phyloP scores from a whole-genome alignment of 64 coral and sea anemone species.

The Stichodactyla helianthus region DNA sequence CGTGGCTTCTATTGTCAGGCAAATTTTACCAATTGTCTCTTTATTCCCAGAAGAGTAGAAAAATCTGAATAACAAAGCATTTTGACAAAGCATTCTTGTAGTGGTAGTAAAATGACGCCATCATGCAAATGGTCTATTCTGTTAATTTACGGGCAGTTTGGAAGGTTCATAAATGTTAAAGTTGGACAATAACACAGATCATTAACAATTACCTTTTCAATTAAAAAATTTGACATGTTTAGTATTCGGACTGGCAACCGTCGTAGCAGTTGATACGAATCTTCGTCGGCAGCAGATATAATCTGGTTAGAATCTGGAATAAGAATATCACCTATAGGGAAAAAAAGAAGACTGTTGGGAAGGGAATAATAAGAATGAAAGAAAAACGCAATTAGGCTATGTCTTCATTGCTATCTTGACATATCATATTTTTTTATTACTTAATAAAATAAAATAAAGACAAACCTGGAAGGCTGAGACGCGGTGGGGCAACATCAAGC shows the following conservation, averaged over 20 bases:
- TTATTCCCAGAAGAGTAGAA: no score
- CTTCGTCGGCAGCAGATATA: slow-evolving; percentile 67
- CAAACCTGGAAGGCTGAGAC: slow-evolving; percentile 58
- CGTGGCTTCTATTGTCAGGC: no score
- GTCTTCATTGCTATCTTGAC: no score
- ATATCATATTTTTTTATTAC: no score
- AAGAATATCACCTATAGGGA: slow-evolving; percentile 29
- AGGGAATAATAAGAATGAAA: background rate
- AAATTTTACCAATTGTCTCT: no score
- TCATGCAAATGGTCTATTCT: no score
- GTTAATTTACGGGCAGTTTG: no score
- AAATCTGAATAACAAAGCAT: no score
- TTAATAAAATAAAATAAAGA: background rate
- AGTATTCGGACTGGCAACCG: slow-evolving; percentile 74
- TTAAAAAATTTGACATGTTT: slow-evolving; percentile 69
- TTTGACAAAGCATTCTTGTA: no score
- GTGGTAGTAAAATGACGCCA: no score
- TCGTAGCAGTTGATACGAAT: slow-evolving; percentile 74
- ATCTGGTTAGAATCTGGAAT: slow-evolving; percentile 59
- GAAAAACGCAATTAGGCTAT: no score
- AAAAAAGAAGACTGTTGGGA: background rate
- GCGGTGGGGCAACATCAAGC: slow-evolving; percentile 73
- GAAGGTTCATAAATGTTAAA: no score
- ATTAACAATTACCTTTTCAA: slow-evolving; percentile 42
- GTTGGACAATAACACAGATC: background rate